Evolutionary conservation across 1,140 invertebrate species (phyloP).

Genomic region (Antheraea pernyi): DNA sequence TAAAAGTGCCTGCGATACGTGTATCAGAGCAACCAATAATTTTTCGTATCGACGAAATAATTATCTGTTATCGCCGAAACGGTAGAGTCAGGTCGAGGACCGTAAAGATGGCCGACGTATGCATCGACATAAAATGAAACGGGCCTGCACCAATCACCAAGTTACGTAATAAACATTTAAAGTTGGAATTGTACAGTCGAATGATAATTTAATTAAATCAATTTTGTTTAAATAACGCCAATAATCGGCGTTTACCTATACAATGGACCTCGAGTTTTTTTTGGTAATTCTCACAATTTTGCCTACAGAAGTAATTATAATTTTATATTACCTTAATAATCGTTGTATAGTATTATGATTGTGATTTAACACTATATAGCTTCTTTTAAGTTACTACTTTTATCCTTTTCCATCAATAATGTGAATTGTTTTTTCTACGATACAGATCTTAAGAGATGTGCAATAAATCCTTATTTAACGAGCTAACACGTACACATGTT

Average conservation of each 20-base stretch:
- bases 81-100: conserved; percentile 49
- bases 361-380: too few species aligned
- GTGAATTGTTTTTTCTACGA: conserved; percentile 44
- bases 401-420: conserved; percentile 10
- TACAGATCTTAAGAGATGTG: conserved; percentile 35
- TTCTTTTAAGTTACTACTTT: too few species aligned
- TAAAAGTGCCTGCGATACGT: conserved; percentile 50
- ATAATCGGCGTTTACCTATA: too few species aligned
- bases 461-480: conserved; percentile 51
- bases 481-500: conserved; percentile 44
- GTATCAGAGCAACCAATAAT: conserved; percentile 54
- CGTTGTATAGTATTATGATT: too few species aligned
- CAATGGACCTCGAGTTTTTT: too few species aligned
- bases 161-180: neutral
- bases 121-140: conserved; percentile 41
- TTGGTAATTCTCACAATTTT: too few species aligned
- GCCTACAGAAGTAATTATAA: too few species aligned
- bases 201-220: too few species aligned
- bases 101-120: conserved; percentile 56
- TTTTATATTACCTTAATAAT: too few species aligned
- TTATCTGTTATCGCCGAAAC: conserved; percentile 70
- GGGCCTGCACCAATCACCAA: neutral
- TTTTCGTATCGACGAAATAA: conserved; percentile 69
- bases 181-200: too few species aligned
- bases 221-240: too few species aligned